Evolutionary conservation across 2,888 invertebrate genomes (phyloP).

Genomic region (Operophtera brumata): DNA sequence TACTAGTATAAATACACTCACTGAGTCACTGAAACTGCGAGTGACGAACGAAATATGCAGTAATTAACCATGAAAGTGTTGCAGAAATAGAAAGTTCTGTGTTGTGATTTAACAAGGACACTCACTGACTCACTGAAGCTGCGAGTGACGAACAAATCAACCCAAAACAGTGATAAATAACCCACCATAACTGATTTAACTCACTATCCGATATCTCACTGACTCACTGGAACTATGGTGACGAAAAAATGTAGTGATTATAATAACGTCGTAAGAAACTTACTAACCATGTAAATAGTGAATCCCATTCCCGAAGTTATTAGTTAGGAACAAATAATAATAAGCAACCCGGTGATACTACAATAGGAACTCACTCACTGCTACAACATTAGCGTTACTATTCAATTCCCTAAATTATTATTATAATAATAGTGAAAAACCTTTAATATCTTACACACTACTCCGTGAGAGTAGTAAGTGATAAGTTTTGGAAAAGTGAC

Average conservation of each 20-base stretch:
- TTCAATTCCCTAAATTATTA: background rate
- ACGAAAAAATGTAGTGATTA: background rate
- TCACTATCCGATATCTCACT: background rate
- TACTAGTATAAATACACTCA: background rate
- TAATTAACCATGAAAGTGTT: background rate
- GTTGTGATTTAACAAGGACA: background rate
- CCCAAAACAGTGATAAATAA: constrained; percentile 7
- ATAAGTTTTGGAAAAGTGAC: background rate
- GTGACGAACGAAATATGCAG: background rate
- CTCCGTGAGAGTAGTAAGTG: constrained; percentile 13
- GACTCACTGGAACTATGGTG: background rate
- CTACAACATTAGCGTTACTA: background rate
- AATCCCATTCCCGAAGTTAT: constrained; percentile 3
- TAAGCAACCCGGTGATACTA: constrained; percentile 23
- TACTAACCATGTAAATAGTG: constrained; percentile 13
- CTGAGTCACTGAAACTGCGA: background rate
- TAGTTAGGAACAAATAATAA: constrained; percentile 19
- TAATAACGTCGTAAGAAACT: background rate
- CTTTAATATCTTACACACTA: constrained; percentile 1
- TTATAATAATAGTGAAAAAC: background rate
- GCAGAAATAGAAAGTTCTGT: background rate
- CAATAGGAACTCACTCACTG: constrained; percentile 5
- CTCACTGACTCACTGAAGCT: background rate
- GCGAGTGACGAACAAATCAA: constrained; percentile 4
- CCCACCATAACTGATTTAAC: constrained; percentile 4